Percentiles rank a stretch among this genome's conserved stretches.
phyloP scores from a whole-genome alignment of 2,888 invertebrate genomes.

The Osedax frankpressi region DNA sequence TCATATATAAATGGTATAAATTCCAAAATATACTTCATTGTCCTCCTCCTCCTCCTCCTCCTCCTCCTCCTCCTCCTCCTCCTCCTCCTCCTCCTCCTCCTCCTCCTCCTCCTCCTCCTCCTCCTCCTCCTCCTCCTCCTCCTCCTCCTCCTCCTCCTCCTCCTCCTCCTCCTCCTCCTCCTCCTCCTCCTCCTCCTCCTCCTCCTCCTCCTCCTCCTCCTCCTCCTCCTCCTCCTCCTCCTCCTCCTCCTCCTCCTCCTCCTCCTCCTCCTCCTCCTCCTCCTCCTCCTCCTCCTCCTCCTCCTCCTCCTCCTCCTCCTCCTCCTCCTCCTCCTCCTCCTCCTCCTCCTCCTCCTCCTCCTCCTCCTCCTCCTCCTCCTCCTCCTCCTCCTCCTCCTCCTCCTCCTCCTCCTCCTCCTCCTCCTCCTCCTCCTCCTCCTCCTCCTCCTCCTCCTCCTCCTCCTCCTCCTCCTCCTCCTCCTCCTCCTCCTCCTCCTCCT shows the following conservation, averaged over 20 bases:
- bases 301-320: background rate
- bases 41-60: background rate
- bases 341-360: background rate
- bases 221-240: background rate
- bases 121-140: background rate
- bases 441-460: background rate
- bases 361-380: background rate
- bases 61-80: background rate
- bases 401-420: background rate
- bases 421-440: background rate
- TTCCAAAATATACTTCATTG: background rate
- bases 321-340: background rate
- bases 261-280: background rate
- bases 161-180: background rate
- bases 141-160: background rate
- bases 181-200: background rate
- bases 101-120: background rate
- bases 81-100: background rate
- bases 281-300: background rate
- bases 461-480: background rate
- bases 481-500: background rate
- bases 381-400: background rate
- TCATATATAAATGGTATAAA: too few relatives aligned
- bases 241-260: background rate
- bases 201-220: background rate